Percentiles rank a stretch among this genome's conserved stretches.
Conservation (phyloP, 2,113 vertebrate genomes). For the Falco punctatus region DNA sequence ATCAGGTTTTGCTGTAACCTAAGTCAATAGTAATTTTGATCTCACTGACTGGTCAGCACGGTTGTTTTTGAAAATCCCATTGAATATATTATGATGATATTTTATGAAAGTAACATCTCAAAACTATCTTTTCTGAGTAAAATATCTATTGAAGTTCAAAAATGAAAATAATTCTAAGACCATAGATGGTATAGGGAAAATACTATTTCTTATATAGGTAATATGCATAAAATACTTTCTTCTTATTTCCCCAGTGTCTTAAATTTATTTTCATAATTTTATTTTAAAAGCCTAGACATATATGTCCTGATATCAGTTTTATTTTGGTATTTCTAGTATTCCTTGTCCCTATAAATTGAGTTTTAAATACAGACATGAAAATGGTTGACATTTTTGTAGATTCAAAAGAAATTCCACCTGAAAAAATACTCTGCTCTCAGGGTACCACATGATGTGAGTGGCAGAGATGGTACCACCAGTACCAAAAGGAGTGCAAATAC, state of each 20-base stretch:
- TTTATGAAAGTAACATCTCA: neutral
- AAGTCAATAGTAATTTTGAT: neutral
- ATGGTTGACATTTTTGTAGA: neutral
- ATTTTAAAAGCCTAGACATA: neutral
- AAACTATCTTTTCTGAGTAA: neutral
- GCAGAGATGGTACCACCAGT: neutral
- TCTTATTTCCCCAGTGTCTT: neutral
- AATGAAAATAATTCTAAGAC: neutral
- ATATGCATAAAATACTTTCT: neutral
- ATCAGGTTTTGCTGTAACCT: neutral
- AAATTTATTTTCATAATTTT: neutral
- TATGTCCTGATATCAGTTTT: neutral
- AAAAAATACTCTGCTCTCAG: neutral
- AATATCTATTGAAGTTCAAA: neutral
- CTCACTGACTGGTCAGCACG: neutral
- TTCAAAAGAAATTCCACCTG: neutral
- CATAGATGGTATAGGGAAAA: neutral
- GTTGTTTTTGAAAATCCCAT: neutral
- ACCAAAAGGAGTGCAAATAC: neutral
- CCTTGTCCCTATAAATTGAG: neutral
- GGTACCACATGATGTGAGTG: rapidly evolving
- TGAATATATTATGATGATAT: neutral
- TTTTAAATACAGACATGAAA: neutral
- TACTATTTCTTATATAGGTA: neutral
- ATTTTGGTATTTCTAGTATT: neutral